These are phyloP conservation scores for Diplogasteroides magnus DNA, from an alignment of 1,140 invertebrate species.

Conservation along the genomic window DNA sequence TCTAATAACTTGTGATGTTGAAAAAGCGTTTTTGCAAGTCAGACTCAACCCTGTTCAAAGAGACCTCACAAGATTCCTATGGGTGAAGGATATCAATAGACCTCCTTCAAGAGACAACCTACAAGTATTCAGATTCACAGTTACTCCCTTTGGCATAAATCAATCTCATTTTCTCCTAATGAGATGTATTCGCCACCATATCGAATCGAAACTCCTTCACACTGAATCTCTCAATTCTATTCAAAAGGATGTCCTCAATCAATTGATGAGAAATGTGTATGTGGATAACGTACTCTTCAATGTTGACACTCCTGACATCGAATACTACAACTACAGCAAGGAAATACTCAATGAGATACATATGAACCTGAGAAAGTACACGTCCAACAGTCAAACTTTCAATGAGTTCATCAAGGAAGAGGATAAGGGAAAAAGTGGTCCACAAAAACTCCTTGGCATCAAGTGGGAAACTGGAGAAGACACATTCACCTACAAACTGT, in stretches of 20 bases:
- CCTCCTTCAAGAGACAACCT: constrained; percentile 20
- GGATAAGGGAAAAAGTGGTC: not conserved
- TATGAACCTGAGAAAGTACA: not conserved
- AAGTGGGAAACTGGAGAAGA: constrained; percentile 2
- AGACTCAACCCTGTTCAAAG: constrained; percentile 21
- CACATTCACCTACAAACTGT: no score
- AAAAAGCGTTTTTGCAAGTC: constrained; percentile 33
- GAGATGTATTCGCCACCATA: constrained; percentile 23
- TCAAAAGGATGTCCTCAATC: no score
- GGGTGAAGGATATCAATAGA: constrained; percentile 23
- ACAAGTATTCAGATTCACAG: constrained; percentile 23
- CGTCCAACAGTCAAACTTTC: no score
- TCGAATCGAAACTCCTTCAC: constrained; percentile 6
- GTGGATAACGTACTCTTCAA: no score
- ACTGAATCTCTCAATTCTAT: constrained; percentile 15
- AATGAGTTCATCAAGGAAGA: not conserved
- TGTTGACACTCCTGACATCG: no score
- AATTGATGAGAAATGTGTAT: no score
- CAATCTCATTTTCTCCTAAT: constrained; percentile 22
- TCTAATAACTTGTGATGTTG: no score
- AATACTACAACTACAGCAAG: constrained; percentile 2
- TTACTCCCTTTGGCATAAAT: constrained; percentile 24
- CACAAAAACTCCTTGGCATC: constrained; percentile 1
- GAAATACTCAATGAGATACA: no score
- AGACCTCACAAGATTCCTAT: constrained; percentile 32